These are phyloP conservation scores for Taeniopygia guttata DNA, from an alignment of 2,797 vertebrate species.

Conservation along the genomic window DNA sequence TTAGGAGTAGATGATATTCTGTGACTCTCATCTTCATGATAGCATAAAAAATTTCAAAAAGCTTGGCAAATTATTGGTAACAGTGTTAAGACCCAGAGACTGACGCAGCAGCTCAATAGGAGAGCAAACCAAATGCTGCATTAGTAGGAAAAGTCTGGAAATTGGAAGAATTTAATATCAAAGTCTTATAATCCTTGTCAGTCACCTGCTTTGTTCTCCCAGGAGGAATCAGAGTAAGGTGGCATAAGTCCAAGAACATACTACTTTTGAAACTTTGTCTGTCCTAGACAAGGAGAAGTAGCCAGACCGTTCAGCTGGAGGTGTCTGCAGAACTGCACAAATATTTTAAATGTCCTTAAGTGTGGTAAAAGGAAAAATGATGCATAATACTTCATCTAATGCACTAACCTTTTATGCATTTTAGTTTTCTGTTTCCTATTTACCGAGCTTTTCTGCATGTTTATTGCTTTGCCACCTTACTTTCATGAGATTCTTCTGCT, in stretches of 20 bases:
- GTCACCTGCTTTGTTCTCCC: neutral
- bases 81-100: neutral
- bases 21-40: neutral
- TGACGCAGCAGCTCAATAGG: neutral
- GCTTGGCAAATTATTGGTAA: neutral
- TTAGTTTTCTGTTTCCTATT: neutral
- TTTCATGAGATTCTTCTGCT: neutral
- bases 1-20: neutral
- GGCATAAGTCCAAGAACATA: neutral
- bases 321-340: neutral
- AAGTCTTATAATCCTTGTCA: slow-evolving; percentile 22
- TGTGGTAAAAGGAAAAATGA: neutral
- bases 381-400: neutral
- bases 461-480: neutral
- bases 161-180: neutral
- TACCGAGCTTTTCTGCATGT: neutral
- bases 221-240: neutral
- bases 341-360: neutral
- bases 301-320: slow-evolving; percentile 26
- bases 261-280: neutral
- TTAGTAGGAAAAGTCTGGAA: neutral
- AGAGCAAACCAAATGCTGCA: neutral
- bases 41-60: neutral
- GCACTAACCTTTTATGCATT: neutral
- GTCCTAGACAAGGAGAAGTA: slow-evolving; percentile 1